A percentile compares a stretch with the other conserved stretches of the same genome.
Conservation (phyloP, 2,113 vertebrate genomes). For the Lathamus discolor region DNA sequence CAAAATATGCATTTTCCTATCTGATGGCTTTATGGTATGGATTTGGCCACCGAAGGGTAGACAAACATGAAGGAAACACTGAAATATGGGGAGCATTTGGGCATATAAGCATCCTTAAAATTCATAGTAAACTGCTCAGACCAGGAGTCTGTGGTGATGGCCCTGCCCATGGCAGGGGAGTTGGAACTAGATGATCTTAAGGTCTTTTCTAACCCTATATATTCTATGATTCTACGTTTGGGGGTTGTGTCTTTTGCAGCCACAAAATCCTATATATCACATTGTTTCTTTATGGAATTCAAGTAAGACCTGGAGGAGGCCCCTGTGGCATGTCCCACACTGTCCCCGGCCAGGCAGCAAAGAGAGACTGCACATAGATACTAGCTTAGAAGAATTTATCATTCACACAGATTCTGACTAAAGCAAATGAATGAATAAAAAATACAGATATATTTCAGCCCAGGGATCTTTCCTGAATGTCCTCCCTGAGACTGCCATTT, state of each 20-base stretch:
- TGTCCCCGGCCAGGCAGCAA: accelerated
- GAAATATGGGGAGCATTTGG: not conserved
- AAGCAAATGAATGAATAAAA: not conserved
- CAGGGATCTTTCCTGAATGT: not conserved
- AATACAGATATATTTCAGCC: not conserved
- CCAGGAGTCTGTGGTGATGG: not conserved
- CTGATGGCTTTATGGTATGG: not conserved
- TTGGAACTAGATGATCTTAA: not conserved
- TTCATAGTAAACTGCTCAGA: not conserved
- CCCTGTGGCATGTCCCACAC: accelerated
- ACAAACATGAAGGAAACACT: not conserved
- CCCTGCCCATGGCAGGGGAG: not conserved
- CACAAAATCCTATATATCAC: accelerated
- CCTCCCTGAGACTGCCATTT: not conserved
- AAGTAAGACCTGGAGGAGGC: not conserved
- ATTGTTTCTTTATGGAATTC: not conserved
- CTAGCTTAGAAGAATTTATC: not conserved
- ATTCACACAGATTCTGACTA: not conserved
- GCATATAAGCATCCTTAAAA: not conserved
- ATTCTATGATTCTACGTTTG: not conserved
- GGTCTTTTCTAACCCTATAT: not conserved
- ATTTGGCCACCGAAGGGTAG: not conserved
- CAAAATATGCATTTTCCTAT: not conserved
- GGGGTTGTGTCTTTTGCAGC: not conserved
- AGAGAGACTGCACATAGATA: not conserved